A percentile compares a stretch with the other conserved stretches of the same genome.
phyloP scores from a whole-genome alignment of 2,888 invertebrate species.

The Leptinotarsa peninsularis region DNA sequence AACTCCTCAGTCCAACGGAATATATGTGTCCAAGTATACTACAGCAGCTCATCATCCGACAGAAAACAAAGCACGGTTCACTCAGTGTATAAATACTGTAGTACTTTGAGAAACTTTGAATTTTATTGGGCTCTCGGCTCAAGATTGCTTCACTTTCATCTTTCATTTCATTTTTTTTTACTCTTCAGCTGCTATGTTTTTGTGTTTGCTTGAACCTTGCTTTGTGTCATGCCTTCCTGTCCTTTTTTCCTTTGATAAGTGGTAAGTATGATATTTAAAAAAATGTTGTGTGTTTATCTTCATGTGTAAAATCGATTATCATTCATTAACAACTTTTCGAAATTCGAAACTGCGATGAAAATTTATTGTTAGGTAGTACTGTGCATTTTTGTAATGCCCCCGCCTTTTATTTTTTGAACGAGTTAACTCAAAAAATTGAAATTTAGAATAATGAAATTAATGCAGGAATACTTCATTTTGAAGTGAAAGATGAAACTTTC shows the following conservation, averaged over 20 bases:
- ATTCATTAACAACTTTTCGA: too few species aligned
- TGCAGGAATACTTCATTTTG: too few species aligned
- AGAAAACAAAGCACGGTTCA: constrained; percentile 67
- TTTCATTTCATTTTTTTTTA: constrained; percentile 56
- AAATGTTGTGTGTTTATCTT: neutral
- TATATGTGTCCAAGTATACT: constrained; percentile 47
- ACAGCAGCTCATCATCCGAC: constrained; percentile 35
- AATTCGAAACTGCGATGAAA: too few species aligned
- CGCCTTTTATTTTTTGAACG: too few species aligned
- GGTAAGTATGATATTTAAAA: constrained; percentile 52
- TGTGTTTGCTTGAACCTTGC: constrained; percentile 65
- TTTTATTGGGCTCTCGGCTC: constrained; percentile 67
- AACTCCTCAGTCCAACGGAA: neutral
- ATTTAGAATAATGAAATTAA: too few species aligned
- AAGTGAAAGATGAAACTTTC: too few species aligned
- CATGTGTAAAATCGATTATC: neutral
- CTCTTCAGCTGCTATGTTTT: constrained; percentile 52
- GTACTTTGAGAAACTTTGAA: constrained; percentile 36
- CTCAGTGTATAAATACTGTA: constrained; percentile 31
- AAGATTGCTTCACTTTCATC: constrained; percentile 47
- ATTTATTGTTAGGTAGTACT: too few species aligned
- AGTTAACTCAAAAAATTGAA: too few species aligned
- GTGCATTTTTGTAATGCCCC: too few species aligned
- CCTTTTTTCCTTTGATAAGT: constrained; percentile 44
- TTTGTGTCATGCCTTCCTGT: constrained; percentile 62